Conservation (phyloP, 2,113 vertebrate genomes). For the Tringa solitaria region DNA sequence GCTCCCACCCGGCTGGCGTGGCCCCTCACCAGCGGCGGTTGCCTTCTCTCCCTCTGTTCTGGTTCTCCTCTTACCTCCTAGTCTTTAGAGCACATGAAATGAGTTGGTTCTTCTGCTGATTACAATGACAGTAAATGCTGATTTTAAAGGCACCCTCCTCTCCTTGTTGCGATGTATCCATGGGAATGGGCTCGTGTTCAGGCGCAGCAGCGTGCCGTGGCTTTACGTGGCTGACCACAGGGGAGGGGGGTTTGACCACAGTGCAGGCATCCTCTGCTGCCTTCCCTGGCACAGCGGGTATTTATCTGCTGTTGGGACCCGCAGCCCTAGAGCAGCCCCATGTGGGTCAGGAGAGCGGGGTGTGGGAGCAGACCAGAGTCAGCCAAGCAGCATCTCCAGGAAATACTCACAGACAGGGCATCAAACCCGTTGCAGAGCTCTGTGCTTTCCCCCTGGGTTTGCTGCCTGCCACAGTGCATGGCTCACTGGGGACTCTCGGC, state of each 20-base stretch:
- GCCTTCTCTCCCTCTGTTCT: neutral
- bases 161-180: neutral
- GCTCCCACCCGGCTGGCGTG: neutral
- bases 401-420: neutral
- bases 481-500: rapidly evolving
- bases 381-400: neutral
- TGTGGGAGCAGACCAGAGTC: rapidly evolving
- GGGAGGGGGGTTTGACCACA: rapidly evolving
- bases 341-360: neutral
- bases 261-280: neutral
- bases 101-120: neutral
- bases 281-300: neutral
- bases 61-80: neutral
- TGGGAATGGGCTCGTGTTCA: neutral
- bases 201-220: rapidly evolving
- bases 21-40: neutral
- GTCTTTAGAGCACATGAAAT: neutral
- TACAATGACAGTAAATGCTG: constrained; percentile 24
- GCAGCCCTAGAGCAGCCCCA: neutral
- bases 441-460: neutral
- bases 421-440: neutral
- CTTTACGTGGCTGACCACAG: rapidly evolving
- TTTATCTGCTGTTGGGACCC: rapidly evolving
- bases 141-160: neutral
- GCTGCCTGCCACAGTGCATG: neutral